Evolutionary conservation across 2,888 invertebrate species (phyloP).

Genomic region (Pogonocherus hispidulus): DNA sequence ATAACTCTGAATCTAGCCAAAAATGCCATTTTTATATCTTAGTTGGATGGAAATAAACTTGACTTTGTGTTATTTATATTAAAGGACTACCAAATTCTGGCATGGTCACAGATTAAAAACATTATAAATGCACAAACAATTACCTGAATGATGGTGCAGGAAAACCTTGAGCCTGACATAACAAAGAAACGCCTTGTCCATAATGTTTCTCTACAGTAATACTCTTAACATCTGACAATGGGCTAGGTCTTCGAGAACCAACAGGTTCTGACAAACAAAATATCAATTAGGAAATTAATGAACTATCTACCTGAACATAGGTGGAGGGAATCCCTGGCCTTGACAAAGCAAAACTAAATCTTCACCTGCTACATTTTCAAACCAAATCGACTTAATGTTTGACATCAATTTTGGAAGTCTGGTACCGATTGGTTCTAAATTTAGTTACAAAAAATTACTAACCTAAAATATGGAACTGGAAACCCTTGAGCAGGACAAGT

Average conservation of each 20-base stretch:
- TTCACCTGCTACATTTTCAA: conserved; percentile 56
- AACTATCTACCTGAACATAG: conserved; percentile 70
- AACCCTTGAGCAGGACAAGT: conserved; percentile 82
- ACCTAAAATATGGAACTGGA: conserved; percentile 70
- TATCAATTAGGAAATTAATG: conserved; percentile 24
- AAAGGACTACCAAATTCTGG: too few relatives aligned
- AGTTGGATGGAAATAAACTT: too few relatives aligned
- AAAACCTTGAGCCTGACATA: conserved; percentile 73
- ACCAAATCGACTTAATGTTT: conserved; percentile 58
- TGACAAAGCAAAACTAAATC: conserved; percentile 68
- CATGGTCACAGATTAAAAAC: too few relatives aligned
- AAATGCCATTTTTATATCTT: too few relatives aligned
- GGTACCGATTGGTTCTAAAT: conserved; percentile 67
- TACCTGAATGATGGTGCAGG: conserved; percentile 74
- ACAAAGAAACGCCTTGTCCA: conserved; percentile 63
- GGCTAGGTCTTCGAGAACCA: conserved; percentile 61
- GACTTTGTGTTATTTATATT: too few relatives aligned
- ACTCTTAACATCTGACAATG: conserved; percentile 59
- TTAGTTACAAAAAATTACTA: conserved; percentile 55
- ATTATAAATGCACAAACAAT: conserved; percentile 65
- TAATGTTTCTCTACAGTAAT: conserved; percentile 62
- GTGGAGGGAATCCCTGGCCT: conserved; percentile 73
- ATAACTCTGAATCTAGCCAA: conserved; percentile 51
- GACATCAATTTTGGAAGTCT: conserved; percentile 66
- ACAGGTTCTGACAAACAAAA: conserved; percentile 61